Conservation (phyloP, 2,888 invertebrate species). For the Pterobdella sp. region DNA sequence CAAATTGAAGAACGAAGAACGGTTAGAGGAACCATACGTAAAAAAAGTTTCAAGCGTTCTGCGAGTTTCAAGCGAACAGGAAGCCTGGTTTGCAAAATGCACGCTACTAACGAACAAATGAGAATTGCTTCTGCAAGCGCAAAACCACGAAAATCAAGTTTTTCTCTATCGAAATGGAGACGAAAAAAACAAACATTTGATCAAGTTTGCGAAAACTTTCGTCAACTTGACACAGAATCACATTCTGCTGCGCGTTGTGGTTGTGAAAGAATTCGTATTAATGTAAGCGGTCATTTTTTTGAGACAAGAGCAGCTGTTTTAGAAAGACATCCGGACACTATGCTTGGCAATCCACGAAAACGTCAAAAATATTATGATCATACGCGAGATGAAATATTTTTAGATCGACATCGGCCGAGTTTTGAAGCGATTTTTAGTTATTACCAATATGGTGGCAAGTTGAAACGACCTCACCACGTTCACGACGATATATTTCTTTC, state of each 20-base stretch:
- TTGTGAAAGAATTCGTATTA: conserved; percentile 48
- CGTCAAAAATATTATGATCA: conserved; percentile 48
- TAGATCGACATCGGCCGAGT: conserved; percentile 50
- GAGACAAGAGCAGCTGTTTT: conserved; percentile 47
- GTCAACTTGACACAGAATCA: neutral
- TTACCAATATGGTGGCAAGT: conserved; percentile 49
- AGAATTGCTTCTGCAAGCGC: conserved; percentile 9
- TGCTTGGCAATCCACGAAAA: conserved; percentile 49
- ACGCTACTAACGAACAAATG: neutral
- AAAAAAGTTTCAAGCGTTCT: neutral
- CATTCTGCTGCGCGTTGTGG: conserved; percentile 15
- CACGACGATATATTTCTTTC: conserved; percentile 50
- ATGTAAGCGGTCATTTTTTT: conserved; percentile 50
- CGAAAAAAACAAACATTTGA: conserved; percentile 25
- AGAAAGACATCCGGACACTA: conserved; percentile 47
- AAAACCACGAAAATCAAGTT: conserved; percentile 8
- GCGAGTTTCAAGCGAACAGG: neutral
- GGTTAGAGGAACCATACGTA: neutral
- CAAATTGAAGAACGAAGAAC: neutral
- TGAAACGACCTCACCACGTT: conserved; percentile 48
- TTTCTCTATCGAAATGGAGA: conserved; percentile 27
- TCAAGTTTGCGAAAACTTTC: neutral
- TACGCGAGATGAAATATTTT: conserved; percentile 48
- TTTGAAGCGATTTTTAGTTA: conserved; percentile 51
- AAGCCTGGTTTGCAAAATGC: neutral